Evolutionary conservation across 1,140 invertebrate species (phyloP), one percentile per base, ranked within the genome.

Genomic region (Heliconius melpomene): DNA sequence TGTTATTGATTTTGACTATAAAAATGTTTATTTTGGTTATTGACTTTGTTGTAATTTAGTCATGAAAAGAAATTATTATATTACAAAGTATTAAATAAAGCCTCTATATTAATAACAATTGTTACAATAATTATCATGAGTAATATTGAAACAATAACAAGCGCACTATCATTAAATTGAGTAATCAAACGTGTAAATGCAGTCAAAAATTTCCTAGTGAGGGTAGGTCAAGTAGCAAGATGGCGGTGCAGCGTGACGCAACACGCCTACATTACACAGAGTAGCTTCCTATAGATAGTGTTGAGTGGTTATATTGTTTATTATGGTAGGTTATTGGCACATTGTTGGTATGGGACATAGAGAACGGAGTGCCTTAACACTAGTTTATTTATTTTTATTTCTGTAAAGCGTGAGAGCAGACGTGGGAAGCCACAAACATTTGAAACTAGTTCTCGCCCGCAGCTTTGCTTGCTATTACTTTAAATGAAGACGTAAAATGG

Each of bases 231-330:
- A 70, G 66, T 46, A 60, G 54, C 75, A 77, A 77, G 38, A 77
- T 77, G 75, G 75, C 75, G 75, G 60, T 77, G 75, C 75, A 77
- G 16, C 71, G 75, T 77, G 75, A 77, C 75, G 75, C 75, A 77
- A 70, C 23, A 54, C 75, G 60, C 75, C 75, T 70, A 77, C 71
- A 77, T 77, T 70, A 77, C 75, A 66, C 60, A 66, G 60, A 29
- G 60, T 66, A 66, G 26, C 60, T 66, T 29, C 23, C 26, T 66
- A 9, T 29, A 66, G 60, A 66, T 29, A 66, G 60, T n/a, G 60
- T 29, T 16, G 60, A 29, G 60, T 66, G 11, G 60, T 26, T n/a
- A 23, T 2, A 66, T 26, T 26, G 29, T 18, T 66, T 16, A 29
- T 66, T 66, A 29, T 66, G 9, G n/a, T 11, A 23, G 20, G 9